Conservation (phyloP, 2,888 invertebrate genomes). For the Tubiluchus corallicola region DNA sequence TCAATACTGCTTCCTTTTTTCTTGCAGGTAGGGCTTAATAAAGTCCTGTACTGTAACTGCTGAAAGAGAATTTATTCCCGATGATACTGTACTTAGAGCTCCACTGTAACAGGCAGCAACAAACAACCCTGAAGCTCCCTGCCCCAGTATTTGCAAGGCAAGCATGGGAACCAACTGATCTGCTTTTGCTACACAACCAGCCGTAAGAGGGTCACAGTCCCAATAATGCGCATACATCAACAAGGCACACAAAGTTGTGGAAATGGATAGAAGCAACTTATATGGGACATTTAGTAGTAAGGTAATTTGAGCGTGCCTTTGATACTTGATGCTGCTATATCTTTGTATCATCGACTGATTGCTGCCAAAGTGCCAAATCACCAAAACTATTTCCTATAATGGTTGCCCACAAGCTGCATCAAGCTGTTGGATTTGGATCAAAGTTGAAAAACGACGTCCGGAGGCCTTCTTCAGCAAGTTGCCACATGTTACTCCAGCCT, state of each 20-base stretch:
- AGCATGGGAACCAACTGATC: slow-evolving; percentile 10
- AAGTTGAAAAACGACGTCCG: background rate
- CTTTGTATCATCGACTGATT: slow-evolving; percentile 17
- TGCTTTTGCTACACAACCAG: background rate
- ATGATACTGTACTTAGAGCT: slow-evolving; percentile 10
- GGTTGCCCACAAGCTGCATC: slow-evolving; percentile 16
- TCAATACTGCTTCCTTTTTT: background rate
- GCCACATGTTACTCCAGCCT: too few relatives aligned
- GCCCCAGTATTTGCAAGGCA: slow-evolving; percentile 8
- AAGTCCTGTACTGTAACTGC: slow-evolving; percentile 10
- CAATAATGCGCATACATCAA: slow-evolving; percentile 11
- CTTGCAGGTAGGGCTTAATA: slow-evolving; percentile 6
- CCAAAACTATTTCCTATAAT: slow-evolving; percentile 13
- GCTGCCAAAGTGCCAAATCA: slow-evolving; percentile 14
- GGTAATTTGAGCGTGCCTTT: slow-evolving; percentile 13
- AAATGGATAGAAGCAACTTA: slow-evolving; percentile 12
- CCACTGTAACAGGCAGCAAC: slow-evolving; percentile 10
- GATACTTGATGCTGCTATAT: slow-evolving; percentile 17
- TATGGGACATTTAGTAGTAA: slow-evolving; percentile 15
- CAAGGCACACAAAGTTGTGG: slow-evolving; percentile 13
- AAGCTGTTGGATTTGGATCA: background rate
- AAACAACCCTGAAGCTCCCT: slow-evolving; percentile 10
- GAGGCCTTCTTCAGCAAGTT: too few relatives aligned
- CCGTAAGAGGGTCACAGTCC: slow-evolving; percentile 11
- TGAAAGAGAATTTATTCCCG: slow-evolving; percentile 10